Base-by-base conservation (phyloP, 2,888 invertebrate species). In the Venusia cambrica region DNA sequence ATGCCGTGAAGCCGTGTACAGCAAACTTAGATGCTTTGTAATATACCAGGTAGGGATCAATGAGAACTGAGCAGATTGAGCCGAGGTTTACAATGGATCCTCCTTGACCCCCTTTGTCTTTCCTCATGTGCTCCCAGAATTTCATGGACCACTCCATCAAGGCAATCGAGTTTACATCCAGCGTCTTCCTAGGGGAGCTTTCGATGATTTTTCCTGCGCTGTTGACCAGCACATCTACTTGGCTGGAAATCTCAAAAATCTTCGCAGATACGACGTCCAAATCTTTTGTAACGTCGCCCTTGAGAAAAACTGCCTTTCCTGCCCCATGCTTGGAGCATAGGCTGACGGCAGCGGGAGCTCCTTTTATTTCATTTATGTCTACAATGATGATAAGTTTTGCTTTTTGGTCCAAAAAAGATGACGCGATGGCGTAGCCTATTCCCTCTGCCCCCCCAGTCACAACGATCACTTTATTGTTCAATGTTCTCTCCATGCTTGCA, bases 11-110 rank as follows among this genome's bases (percentile, higher is more conserved):
- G 5, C 87, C 88, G 25, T 80, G 57, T 2, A 89, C 79, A 11
- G 85, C 85, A 44, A 75, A 84, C 57, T 90, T 90, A 0, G 90
- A 89, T 1, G 88, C 88, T 1, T 85, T 83, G 58, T 90, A 90
- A 7, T 88, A 75, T 1, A 90, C 89, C 18, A 79, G 58, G 13
- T 78, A 78, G 2, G 83, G 75, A 13, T 78, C 63, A 0, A 87
- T 69, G 44, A 74, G 69, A 19, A 83, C 71, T 0, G 90, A 90
- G 44, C 87, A 80, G 8, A 89, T 83, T 0, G 91, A 90, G 1
- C 90, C 80, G 6, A 90, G 77, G 55, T 92, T 92, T 7, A 92
- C 75, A 19, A 92, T 83, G 2, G 87, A 78, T 2, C 91, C 91
- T 1, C 91, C 91, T 10, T 68, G 58, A 1, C 89, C 89, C 0